Percentiles rank a stretch among this genome's conserved stretches.
phyloP scores from a whole-genome alignment of 2,113 vertebrate genomes.

The Lates calcarifer region DNA sequence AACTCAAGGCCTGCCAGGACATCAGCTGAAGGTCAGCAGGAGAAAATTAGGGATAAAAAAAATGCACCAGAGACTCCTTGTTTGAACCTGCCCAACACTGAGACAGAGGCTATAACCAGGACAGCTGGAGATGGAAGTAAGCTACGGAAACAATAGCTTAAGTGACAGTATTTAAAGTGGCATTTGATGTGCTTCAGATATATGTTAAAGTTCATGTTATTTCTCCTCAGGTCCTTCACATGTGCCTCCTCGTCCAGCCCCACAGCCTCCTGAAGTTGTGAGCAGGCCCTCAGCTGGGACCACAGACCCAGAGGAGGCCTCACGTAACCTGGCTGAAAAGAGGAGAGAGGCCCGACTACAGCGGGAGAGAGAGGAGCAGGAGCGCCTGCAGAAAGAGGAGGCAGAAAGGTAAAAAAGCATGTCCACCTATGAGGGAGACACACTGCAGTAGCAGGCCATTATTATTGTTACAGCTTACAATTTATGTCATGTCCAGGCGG shows the following conservation, averaged over 20 bases:
- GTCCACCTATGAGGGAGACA: neutral
- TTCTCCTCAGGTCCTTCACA: constrained; percentile 40
- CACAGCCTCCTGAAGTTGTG: constrained; percentile 48
- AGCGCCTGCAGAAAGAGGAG: constrained; percentile 87
- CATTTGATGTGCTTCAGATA: neutral
- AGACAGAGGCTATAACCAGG: constrained; percentile 7
- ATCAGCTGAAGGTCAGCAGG: constrained; percentile 76
- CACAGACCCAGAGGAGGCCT: constrained; percentile 91
- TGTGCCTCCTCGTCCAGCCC: constrained; percentile 19
- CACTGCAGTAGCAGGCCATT: neutral
- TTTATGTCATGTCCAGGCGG: constrained; percentile 75
- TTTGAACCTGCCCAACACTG: constrained; percentile 17
- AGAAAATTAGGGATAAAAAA: constrained; percentile 69
- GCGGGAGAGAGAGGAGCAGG: constrained; percentile 90
- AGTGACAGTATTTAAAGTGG: neutral
- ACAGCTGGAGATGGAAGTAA: constrained; percentile 58
- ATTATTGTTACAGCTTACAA: neutral
- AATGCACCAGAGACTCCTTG: constrained; percentile 17
- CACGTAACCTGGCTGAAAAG: constrained; percentile 90
- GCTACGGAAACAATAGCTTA: neutral
- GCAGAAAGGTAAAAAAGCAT: constrained; percentile 85
- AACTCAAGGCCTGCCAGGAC: constrained; percentile 88
- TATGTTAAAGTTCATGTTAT: neutral
- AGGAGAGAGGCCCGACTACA: constrained; percentile 92
- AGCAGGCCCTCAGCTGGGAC: constrained; percentile 87